Evolutionary conservation across 2,113 vertebrate species (phyloP).

Genomic region (Catagonus wagneri): DNA sequence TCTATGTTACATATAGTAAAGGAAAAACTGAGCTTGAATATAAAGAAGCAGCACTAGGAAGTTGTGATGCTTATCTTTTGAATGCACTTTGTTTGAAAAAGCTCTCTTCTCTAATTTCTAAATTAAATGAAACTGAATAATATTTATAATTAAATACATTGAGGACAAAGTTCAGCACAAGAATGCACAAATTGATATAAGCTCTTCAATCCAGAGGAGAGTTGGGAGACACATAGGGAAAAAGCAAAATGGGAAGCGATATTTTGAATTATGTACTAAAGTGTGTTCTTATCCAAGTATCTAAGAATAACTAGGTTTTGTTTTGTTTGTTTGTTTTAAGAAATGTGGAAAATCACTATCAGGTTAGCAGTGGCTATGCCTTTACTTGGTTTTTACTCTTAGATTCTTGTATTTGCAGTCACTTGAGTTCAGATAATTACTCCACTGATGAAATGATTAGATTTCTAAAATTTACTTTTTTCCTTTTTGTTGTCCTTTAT

Average conservation of each 20-base stretch:
- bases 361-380: background rate
- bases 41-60: background rate
- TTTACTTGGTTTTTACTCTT: background rate
- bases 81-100: background rate
- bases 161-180: background rate
- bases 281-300: background rate
- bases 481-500: background rate
- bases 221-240: background rate
- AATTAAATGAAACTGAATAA: conserved; percentile 2
- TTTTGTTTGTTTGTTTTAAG: background rate
- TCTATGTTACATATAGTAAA: background rate
- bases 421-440: background rate
- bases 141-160: background rate
- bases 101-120: background rate
- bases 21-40: background rate
- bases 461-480: background rate
- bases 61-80: background rate
- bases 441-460: background rate
- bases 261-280: background rate
- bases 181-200: background rate
- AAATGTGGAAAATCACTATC: background rate
- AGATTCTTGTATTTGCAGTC: background rate
- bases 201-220: background rate
- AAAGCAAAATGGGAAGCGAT: background rate
- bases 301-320: background rate